Conservation (phyloP, 2,113 vertebrate genomes). For the Amia ocellicauda region DNA sequence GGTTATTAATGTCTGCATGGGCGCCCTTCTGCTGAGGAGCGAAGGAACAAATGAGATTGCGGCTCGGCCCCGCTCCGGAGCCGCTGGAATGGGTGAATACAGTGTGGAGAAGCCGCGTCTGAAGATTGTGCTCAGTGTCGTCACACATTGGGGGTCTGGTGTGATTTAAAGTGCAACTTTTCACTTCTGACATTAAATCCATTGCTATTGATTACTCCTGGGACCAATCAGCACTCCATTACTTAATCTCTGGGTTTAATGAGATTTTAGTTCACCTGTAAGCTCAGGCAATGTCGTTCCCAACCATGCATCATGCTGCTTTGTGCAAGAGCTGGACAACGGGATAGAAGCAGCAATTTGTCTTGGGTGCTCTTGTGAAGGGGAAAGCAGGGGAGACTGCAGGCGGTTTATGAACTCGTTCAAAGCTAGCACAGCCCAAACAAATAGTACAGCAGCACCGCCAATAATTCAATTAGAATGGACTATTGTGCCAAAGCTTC, state of each 20-base stretch:
- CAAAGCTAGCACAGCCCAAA: no score
- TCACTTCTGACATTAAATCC: slow-evolving; percentile 38
- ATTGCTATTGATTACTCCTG: slow-evolving; percentile 20
- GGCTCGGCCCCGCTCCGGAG: neutral
- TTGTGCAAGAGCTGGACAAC: slow-evolving; percentile 15
- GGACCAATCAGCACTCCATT: slow-evolving; percentile 22
- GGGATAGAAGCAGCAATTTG: slow-evolving; percentile 27
- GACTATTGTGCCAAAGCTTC: no score
- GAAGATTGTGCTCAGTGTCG: slow-evolving; percentile 28
- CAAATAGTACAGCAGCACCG: no score
- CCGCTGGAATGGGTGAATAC: slow-evolving; percentile 8
- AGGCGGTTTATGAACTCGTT: neutral
- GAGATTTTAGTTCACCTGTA: neutral
- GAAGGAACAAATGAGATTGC: neutral
- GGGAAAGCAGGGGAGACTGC: neutral
- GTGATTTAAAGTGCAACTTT: slow-evolving; percentile 38
- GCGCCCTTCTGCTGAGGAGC: neutral
- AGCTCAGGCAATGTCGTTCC: neutral
- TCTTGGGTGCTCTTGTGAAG: neutral
- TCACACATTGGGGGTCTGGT: slow-evolving; percentile 14
- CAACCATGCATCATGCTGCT: neutral
- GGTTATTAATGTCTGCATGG: neutral
- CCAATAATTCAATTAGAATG: no score
- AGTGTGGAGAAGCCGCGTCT: slow-evolving; percentile 32
- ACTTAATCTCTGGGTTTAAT: slow-evolving; percentile 23